phyloP scores from a whole-genome alignment of 2,888 invertebrate species.

The Clepsis dumicolana region DNA sequence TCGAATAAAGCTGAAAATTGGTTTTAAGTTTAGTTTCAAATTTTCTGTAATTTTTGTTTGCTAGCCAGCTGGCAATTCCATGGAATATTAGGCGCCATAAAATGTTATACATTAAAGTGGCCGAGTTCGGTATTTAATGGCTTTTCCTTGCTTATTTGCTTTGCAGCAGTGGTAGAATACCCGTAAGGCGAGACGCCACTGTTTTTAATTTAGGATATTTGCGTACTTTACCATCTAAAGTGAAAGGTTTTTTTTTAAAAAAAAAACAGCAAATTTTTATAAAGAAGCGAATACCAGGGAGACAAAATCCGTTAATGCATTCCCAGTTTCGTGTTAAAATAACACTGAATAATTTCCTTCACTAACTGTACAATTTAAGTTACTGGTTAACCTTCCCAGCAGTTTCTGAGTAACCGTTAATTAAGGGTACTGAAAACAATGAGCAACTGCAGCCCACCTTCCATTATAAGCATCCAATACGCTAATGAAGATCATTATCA shows the following conservation, averaged over 20 bases:
- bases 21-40: not conserved
- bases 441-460: slow-evolving; percentile 37
- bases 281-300: not conserved
- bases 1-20: no score
- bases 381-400: not conserved
- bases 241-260: no score
- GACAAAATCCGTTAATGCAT: not conserved
- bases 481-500: slow-evolving; percentile 82
- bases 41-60: slow-evolving; percentile 9
- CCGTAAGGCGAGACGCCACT: not conserved
- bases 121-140: slow-evolving; percentile 13
- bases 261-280: no score
- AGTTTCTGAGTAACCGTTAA: not conserved
- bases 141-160: slow-evolving; percentile 21
- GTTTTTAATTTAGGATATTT: not conserved
- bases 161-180: not conserved
- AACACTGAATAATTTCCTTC: not conserved
- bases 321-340: not conserved
- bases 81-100: slow-evolving; percentile 28
- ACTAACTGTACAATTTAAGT: not conserved
- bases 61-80: slow-evolving; percentile 18
- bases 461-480: slow-evolving; percentile 57
- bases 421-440: slow-evolving; percentile 9
- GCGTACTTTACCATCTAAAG: no score
- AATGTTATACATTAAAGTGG: slow-evolving; percentile 24